These are phyloP conservation scores for Ganaspis brasiliensis DNA, from an alignment of 2,888 invertebrate species.

Conservation along the genomic window DNA sequence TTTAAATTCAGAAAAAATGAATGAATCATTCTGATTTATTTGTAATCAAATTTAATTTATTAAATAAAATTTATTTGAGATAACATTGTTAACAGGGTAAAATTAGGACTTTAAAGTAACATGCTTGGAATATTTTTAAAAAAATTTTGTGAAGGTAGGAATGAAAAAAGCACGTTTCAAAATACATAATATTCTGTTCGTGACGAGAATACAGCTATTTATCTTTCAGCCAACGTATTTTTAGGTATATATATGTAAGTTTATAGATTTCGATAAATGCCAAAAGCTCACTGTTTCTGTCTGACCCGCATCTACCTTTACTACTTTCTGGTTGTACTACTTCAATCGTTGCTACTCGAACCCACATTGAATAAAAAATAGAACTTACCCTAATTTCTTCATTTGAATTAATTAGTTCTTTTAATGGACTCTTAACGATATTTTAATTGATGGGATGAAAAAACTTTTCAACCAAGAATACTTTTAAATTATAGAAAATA, in stretches of 20 bases:
- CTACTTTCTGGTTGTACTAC: constrained; percentile 1
- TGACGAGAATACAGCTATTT: constrained; percentile 15
- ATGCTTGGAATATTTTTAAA: neutral
- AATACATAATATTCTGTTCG: constrained; percentile 11
- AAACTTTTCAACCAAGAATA: neutral
- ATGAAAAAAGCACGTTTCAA: neutral
- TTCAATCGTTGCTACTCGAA: neutral
- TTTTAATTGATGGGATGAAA: neutral
- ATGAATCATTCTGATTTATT: no score
- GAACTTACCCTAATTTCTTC: neutral
- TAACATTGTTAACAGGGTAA: no score
- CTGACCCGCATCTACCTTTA: constrained; percentile 6
- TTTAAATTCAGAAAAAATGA: no score
- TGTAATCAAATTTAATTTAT: no score
- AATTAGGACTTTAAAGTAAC: no score
- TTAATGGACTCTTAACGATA: neutral
- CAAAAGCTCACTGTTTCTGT: neutral
- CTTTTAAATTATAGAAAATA: no score
- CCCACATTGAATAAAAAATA: constrained; percentile 2
- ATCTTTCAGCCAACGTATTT: constrained; percentile 17
- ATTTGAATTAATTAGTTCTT: neutral
- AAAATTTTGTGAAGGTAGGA: neutral
- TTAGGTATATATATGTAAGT: neutral
- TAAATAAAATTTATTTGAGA: no score
- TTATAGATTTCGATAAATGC: constrained; percentile 23